Evolutionary conservation across 2,113 vertebrate genomes (phyloP), one percentile per base, ranked within the genome.

Genomic region (Plecotus auritus): DNA sequence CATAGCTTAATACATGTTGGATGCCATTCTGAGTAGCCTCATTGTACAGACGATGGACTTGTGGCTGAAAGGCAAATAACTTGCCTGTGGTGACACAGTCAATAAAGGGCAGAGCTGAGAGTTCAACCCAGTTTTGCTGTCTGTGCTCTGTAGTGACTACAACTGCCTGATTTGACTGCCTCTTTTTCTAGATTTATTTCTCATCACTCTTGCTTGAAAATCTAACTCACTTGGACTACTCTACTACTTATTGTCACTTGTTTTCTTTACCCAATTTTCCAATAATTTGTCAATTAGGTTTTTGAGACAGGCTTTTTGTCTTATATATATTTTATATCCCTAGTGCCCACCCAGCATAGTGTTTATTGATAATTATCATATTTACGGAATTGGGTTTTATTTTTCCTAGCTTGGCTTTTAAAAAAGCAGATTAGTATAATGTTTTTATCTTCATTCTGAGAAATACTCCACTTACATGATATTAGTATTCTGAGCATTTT

Each of bases 131-230:
- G 10, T 66, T 69, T 72, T 92, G 17, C 47, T 85, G 18, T 28
- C 32, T 45, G 2, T 0, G 3, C 13, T 82, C 18, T 26, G 1
- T 45, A 7, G 28, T 12, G n/a, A 40, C 28, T 40, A 0, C 0
- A 61, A 13, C 7, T 3, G 16, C 32, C 30, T 67, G 30, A 80
- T 76, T 37, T 70, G 45, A 67, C 9, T 67, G 8, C 47, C 22
- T 88, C 40, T 73, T 76, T 90, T 32, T 70, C 5, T 9, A 80
- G 87, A 47, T 30, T 73, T 87, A 32, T 64, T 49, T 87, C 72
- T 90, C 89, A 13, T n/a, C 9, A 54, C 32, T 72, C 32, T 90
- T 93, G 26, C 30, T 83, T 95, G 82, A 66, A 93, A 85, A 87
- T 72, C 51, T 40, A 47, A 66, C 18, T 64, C 32, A 82, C 51